phyloP scores from a whole-genome alignment of 2,888 invertebrate genomes.

The Thecophora atra region DNA sequence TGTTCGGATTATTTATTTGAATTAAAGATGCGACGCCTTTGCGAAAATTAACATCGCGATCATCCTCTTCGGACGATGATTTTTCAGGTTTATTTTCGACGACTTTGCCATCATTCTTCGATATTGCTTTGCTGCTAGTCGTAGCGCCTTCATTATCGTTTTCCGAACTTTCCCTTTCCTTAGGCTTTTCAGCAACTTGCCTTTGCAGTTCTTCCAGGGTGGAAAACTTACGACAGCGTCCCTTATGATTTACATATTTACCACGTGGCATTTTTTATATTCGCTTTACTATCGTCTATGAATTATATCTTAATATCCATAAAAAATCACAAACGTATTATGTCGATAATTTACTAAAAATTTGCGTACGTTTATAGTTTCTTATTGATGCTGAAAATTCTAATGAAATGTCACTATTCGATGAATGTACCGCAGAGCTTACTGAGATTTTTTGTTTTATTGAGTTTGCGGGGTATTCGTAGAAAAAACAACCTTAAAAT shows the following conservation, averaged over 20 bases:
- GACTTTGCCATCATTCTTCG: slow-evolving; percentile 43
- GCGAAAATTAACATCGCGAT: slow-evolving; percentile 77
- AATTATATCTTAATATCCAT: too few species aligned
- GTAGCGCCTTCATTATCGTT: slow-evolving; percentile 42
- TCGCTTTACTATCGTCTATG: too few species aligned
- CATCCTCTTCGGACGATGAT: slow-evolving; percentile 68
- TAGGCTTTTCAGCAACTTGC: slow-evolving; percentile 70
- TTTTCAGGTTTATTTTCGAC: slow-evolving; percentile 62
- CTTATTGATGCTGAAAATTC: too few species aligned
- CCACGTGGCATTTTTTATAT: slow-evolving; percentile 69
- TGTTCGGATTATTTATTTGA: slow-evolving; percentile 96
- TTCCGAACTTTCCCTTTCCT: slow-evolving; percentile 48
- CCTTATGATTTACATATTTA: slow-evolving; percentile 93
- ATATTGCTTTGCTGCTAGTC: slow-evolving; percentile 32
- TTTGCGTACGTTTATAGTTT: too few species aligned
- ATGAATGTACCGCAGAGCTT: too few species aligned
- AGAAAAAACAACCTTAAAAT: too few species aligned
- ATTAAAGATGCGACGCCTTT: slow-evolving; percentile 94
- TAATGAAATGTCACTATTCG: too few species aligned
- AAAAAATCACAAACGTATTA: too few species aligned
- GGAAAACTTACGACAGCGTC: slow-evolving; percentile 92
- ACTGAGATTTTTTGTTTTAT: too few species aligned
- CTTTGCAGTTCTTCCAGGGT: slow-evolving; percentile 92
- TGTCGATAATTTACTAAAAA: too few species aligned
- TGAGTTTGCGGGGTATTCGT: too few species aligned